Base-by-base conservation (phyloP, 1,140 invertebrate genomes). In the Drepana arcuata region DNA sequence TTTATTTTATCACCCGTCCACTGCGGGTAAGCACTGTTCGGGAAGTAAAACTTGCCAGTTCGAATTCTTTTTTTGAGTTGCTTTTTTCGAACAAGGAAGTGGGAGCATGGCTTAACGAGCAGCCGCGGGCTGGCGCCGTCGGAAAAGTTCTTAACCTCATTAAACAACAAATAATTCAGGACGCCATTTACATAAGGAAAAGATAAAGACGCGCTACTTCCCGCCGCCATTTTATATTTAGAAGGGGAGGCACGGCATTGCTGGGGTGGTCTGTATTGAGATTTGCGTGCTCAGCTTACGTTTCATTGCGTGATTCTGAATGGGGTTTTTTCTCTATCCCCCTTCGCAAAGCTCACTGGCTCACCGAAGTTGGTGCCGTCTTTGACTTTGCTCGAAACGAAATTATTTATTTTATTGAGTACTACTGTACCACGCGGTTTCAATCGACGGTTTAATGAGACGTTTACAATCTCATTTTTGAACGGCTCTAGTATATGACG, bases 111-210 rank as follows among this genome's bases (percentile, higher is more conserved):
- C 32, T 16, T 51, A 51, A 41, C 41, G 40, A 44, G 37, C 48
- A 34, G 41, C 32, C 16, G 33, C 32, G 15, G 41, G 49, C 38
- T 43, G 42, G 12, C 14, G 42, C 25, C 36, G 51, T 40, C 56
- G 48, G 42, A 36, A 55, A 59, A 59, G 56, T 59, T 59, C 42
- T 48, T 48, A 54, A 48, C 41, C 47, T 59, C 55, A 51, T 55
- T 59, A 54, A 45, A 48, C 42, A 34, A 42, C 31, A 38, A 51
- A 51, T 59, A 59, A 47, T 51, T 39, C 31, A 31, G 30, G 16
- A 32, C 27, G 14, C 34, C 37, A 62, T 62, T 62, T 55, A 48
- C 54, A 62, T 62, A 62, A 62, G 59, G 47, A 62, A 62, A 55
- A 51, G 51, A 59, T 59, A 63, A 59, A 59, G 48, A 46, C 51